Evolutionary conservation across 2,113 vertebrate species (phyloP), one percentile per base, ranked within the genome.

Genomic region (Aptenodytes patagonicus): DNA sequence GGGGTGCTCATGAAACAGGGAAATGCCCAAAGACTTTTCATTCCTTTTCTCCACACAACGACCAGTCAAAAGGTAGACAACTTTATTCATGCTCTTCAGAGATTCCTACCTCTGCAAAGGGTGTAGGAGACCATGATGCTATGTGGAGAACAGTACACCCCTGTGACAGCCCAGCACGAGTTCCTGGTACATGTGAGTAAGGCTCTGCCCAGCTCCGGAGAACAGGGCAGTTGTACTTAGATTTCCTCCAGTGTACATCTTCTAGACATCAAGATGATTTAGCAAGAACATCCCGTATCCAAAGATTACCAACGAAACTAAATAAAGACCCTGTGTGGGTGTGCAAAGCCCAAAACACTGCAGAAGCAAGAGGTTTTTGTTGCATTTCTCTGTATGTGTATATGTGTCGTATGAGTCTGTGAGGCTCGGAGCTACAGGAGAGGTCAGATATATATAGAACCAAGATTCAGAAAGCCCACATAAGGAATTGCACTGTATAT

Each of bases 301-400:
- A 87, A 89, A 68, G 90, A 91, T 81, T 93, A 82, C 60, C 82
- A 52, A 79, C 38, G 47, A 69, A 93, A 87, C 69, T 95, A 92
- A 96, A 95, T 90, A 95, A 89, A 95, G 19, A 6, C 57, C 69
- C 52, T 81, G 26, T 65, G 83, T 81, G 73, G 61, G 72, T 84
- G 83, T 76, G 26, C 49, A 93, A 88, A 96, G 31, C 11, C 38
- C 52, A 60, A 84, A 92, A 75, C 83, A 44, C 64, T 57, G 65
- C 21, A 92, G 69, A 82, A 95, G 44, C 10, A 78, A 87, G 61
- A 83, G 4, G 25, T 46, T 92, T 83, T 34, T 86, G 51, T 40
- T 94, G 62, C 79, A 76, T 87, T 82, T 96, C 24, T 89, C 38
- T 93, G 34, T 85, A 69, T 44, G 65, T 26, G 25, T 70, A 38